phyloP scores from a whole-genome alignment of 1,140 invertebrate species.

The Camponotus pennsylvanicus region DNA sequence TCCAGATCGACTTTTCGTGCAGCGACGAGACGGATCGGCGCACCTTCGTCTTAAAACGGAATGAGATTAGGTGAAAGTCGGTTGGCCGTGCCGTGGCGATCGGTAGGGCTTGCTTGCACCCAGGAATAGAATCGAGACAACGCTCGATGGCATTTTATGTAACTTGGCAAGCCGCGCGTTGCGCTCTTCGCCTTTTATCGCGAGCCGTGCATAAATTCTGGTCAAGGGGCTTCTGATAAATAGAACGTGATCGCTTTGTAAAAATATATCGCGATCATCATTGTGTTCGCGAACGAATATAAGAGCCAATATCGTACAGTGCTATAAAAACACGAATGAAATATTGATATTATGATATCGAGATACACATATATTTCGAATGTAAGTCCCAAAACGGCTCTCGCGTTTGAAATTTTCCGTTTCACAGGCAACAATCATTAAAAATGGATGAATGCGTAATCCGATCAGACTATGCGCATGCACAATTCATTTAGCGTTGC shows the following conservation, averaged over 20 bases:
- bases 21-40: slow-evolving; percentile 9
- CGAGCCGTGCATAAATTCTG: slow-evolving; percentile 44
- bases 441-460: slow-evolving; percentile 13
- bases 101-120: slow-evolving; percentile 54
- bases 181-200: slow-evolving; percentile 40
- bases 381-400: no score
- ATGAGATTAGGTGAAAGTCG: slow-evolving; percentile 69
- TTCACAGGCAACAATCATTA: not conserved
- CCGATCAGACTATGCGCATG: slow-evolving; percentile 21
- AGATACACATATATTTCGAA: no score
- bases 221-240: slow-evolving; percentile 15
- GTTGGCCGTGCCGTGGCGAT: slow-evolving; percentile 47
- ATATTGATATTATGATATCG: not conserved
- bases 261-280: not conserved
- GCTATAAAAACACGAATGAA: not conserved
- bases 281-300: not conserved
- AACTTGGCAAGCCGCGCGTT: slow-evolving; percentile 55
- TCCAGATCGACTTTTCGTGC: slow-evolving; percentile 4
- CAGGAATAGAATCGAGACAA: slow-evolving; percentile 69
- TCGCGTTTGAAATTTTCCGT: not conserved
- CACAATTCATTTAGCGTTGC: slow-evolving; percentile 9
- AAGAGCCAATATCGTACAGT: not conserved
- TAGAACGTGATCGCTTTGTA: slow-evolving; percentile 23
- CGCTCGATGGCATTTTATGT: slow-evolving; percentile 68
- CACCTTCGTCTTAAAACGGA: slow-evolving; percentile 42